phyloP scores from a whole-genome alignment of 2,888 invertebrate species.

The Drosophila atripex region DNA sequence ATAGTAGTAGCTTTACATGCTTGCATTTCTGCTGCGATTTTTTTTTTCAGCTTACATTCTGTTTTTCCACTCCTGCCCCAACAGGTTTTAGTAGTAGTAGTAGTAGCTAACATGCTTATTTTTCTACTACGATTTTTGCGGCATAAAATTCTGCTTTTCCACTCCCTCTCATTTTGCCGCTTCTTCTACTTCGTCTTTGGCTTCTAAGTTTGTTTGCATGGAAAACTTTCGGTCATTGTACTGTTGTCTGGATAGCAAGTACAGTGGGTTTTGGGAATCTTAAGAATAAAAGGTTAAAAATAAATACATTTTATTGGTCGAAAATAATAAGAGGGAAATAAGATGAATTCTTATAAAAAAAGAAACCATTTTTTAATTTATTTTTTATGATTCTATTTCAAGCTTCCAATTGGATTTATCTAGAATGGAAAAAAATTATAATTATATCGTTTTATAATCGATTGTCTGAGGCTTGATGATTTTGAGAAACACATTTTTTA shows the following conservation, averaged over 20 bases:
- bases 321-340: no score
- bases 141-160: slow-evolving; percentile 22
- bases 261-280: slow-evolving; percentile 14
- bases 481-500: no score
- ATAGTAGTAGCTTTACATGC: slow-evolving; percentile 42
- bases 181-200: slow-evolving; percentile 9
- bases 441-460: no score
- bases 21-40: slow-evolving; percentile 61
- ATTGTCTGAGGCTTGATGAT: no score
- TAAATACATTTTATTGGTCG: background rate
- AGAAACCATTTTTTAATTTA: no score
- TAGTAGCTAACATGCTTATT: slow-evolving; percentile 25
- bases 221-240: slow-evolving; percentile 71
- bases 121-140: slow-evolving; percentile 57
- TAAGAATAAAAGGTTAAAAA: background rate
- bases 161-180: slow-evolving; percentile 55
- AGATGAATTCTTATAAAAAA: no score
- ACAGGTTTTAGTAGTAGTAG: slow-evolving; percentile 64
- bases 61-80: slow-evolving; percentile 42
- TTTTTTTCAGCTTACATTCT: slow-evolving; percentile 32
- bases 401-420: no score
- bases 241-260: slow-evolving; percentile 45
- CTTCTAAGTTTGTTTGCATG: slow-evolving; percentile 48
- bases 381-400: no score
- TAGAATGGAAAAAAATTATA: no score